Evolutionary conservation across 2,113 vertebrate genomes (phyloP).

Genomic region (Daboia siamensis): DNA sequence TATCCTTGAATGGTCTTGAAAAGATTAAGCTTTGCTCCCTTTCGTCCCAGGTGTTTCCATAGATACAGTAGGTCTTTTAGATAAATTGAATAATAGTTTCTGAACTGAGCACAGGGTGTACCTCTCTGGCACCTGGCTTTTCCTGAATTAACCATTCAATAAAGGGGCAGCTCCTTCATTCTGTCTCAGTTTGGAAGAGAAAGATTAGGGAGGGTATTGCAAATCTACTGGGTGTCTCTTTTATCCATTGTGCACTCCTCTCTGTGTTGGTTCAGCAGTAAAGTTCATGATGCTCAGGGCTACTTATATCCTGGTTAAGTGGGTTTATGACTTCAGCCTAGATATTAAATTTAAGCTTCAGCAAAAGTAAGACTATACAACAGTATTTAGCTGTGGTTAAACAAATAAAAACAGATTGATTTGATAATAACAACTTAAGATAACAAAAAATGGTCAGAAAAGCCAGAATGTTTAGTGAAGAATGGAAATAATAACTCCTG

Average conservation of each 20-base stretch:
- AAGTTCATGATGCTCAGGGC: background rate
- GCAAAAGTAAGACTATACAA: conserved; percentile 20
- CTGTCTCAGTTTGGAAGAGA: conserved; percentile 10
- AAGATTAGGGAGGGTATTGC: background rate
- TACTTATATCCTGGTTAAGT: background rate
- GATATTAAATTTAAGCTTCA: background rate
- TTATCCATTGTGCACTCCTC: background rate
- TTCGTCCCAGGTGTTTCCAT: conserved; percentile 60
- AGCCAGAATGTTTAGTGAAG: background rate
- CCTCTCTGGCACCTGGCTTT: conserved; percentile 31
- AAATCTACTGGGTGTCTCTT: background rate
- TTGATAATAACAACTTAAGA: background rate
- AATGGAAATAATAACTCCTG: background rate
- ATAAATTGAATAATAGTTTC: conserved; percentile 53
- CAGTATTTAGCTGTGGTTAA: background rate
- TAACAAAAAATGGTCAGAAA: background rate
- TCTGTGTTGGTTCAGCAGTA: background rate
- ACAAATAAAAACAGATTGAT: background rate
- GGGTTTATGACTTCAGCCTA: background rate
- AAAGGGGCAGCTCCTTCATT: conserved; percentile 1
- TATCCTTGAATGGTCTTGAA: conserved; percentile 43
- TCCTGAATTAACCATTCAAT: background rate
- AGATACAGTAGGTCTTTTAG: conserved; percentile 46
- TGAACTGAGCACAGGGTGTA: conserved; percentile 50
- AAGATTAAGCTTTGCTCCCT: conserved; percentile 28